A percentile compares a stretch with the other conserved stretches of the same genome.
Conservation (phyloP, 2,888 invertebrate species). For the Sinelater perroti region DNA sequence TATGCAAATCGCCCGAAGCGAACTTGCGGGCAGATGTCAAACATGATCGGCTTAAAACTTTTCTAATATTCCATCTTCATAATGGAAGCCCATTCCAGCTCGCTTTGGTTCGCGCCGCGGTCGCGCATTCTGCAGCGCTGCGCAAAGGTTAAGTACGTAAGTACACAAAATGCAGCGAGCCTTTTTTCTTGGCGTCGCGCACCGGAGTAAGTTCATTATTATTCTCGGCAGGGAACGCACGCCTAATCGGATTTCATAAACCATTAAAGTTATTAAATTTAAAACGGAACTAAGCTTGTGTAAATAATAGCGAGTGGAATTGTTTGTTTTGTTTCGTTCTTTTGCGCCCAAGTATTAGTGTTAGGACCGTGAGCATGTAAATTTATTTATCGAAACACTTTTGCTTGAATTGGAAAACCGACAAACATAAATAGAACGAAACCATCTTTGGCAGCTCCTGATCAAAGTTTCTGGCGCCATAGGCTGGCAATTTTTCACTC, state of each 20-base stretch:
- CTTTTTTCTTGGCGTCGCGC: neutral
- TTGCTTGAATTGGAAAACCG: too few relatives aligned
- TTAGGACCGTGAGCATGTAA: too few relatives aligned
- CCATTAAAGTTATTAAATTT: constrained; percentile 9
- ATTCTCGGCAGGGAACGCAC: neutral
- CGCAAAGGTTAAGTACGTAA: constrained; percentile 23
- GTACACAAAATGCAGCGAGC: constrained; percentile 11
- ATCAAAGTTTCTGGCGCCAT: too few relatives aligned
- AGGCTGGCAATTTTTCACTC: too few relatives aligned
- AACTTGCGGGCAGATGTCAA: constrained; percentile 42
- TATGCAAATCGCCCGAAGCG: constrained; percentile 39
- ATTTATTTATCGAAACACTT: too few relatives aligned
- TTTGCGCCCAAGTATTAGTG: too few relatives aligned
- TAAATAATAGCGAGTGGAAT: too few relatives aligned
- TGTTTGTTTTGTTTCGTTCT: too few relatives aligned
- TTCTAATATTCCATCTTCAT: constrained; percentile 46
- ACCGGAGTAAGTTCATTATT: constrained; percentile 8
- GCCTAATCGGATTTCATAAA: constrained; percentile 10
- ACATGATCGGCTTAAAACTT: constrained; percentile 47
- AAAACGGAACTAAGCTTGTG: constrained; percentile 10
- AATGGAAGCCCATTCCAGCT: constrained; percentile 35
- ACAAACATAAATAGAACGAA: too few relatives aligned
- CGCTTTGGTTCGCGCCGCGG: constrained; percentile 14
- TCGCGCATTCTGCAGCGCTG: constrained; percentile 9
- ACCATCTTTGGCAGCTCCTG: too few relatives aligned